Evolutionary conservation across 2,113 vertebrate species (phyloP), one percentile per base, ranked within the genome.

Genomic region (Xerus inauris): DNA sequence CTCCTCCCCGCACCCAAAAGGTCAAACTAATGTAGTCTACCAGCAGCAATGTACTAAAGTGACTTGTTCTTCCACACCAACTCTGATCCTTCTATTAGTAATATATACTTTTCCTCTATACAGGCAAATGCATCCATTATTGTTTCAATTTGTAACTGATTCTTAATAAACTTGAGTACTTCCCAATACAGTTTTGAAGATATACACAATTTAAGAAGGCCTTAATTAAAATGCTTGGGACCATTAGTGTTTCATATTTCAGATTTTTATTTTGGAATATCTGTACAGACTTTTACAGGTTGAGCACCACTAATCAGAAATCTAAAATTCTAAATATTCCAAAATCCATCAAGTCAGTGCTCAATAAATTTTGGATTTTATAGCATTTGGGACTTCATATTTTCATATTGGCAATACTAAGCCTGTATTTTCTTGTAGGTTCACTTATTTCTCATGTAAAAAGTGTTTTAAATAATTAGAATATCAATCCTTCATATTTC

Each of bases 131-230:
- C 85, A 92, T 30, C n/a, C n/a, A n/a, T 54, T 94, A 76, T 16
- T 94, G 6, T 91, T 67, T 84, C 81, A 81, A 92, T 92, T 82
- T 92, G 40, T 57, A 94, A 82, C 3, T 86, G 22, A 79, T 69
- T 89, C 35, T 94, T 95, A 96, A 75, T 59, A 49, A 96, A 88
- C 54, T 35, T 91, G 16, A 94, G 49, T 19, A 94, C 75, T 94
- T 94, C 69, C n/a, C 94, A 89, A 82, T 67, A 45, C 8, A 88
- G 67, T 87, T 91, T 91, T 86, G 30, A 85, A 79, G 32, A 59
- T 59, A 20, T 57, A 47, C 16, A 47, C 7, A 87, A 42, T 6
- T 86, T n/a, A 30, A 93, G 3, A n/a, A 77, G 67, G 42, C 32
- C 14, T 57, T 71, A 38, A 3, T 28, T 77, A 30, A 86, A 86